These are phyloP conservation scores for Bufo gargarizans DNA, from an alignment of 2,113 vertebrate species.

Conservation along the genomic window DNA sequence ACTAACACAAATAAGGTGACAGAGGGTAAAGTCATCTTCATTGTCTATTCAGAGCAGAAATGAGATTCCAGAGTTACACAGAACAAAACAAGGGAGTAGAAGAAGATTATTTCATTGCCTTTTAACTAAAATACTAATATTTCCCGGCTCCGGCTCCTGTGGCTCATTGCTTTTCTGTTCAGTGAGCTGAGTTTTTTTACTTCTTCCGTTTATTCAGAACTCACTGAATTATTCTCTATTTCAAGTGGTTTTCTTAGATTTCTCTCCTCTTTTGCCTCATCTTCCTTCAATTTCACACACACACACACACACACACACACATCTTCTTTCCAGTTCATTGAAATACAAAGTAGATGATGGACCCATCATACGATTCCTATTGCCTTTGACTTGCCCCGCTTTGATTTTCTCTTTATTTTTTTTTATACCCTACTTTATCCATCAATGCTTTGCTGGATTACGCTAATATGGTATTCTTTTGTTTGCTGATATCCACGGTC, in stretches of 20 bases:
- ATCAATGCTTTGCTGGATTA: conserved; percentile 44
- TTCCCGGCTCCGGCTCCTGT: not conserved
- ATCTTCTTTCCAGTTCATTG: conserved; percentile 50
- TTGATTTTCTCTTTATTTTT: not conserved
- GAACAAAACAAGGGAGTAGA: not conserved
- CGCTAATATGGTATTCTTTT: conserved; percentile 38
- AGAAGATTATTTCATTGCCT: not conserved
- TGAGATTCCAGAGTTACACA: conserved; percentile 9
- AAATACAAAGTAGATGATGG: conserved; percentile 47
- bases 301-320: conserved; percentile 10
- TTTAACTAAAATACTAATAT: conserved; percentile 42
- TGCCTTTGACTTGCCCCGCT: conserved; percentile 26
- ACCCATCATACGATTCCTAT: conserved; percentile 11
- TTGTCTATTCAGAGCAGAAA: conserved; percentile 44
- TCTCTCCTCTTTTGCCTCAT: conserved; percentile 10
- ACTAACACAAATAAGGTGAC: conserved; percentile 29
- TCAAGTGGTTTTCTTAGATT: conserved; percentile 1
- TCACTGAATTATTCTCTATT: conserved; percentile 36
- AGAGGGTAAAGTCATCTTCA: conserved; percentile 41
- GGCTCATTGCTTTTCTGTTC: conserved; percentile 17
- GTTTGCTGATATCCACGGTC: conserved; percentile 19
- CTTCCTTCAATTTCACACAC: conserved; percentile 43
- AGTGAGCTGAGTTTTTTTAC: conserved; percentile 12
- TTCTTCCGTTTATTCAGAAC: conserved; percentile 9
- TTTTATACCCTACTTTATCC: conserved; percentile 8